These are phyloP conservation scores for Drosophila atripex DNA, from an alignment of 2,888 invertebrate genomes.

Conservation along the genomic window DNA sequence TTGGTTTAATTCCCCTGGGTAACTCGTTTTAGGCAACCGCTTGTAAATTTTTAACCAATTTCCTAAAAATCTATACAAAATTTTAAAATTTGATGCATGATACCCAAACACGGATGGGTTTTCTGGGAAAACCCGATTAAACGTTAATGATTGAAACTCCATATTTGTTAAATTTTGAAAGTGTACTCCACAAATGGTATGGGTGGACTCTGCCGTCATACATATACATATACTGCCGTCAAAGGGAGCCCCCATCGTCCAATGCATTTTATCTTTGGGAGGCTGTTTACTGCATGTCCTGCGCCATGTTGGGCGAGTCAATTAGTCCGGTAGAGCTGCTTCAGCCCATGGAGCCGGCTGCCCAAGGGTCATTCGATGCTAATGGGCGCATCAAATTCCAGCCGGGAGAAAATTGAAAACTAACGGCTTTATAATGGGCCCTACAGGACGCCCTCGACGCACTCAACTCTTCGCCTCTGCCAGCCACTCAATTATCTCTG, in stretches of 20 bases:
- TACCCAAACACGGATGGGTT: neutral
- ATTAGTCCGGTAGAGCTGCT: slow-evolving; percentile 16
- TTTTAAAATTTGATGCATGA: neutral
- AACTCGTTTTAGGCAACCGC: neutral
- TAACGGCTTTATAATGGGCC: slow-evolving; percentile 62
- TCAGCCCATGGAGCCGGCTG: slow-evolving; percentile 12
- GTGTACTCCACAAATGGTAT: no score
- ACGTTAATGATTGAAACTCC: neutral
- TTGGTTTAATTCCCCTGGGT: neutral
- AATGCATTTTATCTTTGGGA: slow-evolving; percentile 12
- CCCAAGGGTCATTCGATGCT: slow-evolving; percentile 51
- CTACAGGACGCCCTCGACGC: slow-evolving; percentile 16
- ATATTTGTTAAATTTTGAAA: neutral
- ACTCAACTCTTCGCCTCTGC: neutral
- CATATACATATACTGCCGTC: neutral
- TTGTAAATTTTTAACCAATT: neutral
- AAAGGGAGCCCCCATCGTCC: neutral
- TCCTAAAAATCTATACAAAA: neutral
- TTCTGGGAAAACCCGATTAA: neutral
- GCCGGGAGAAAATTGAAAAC: slow-evolving; percentile 64
- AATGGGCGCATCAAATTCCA: slow-evolving; percentile 62
- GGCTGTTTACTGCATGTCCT: slow-evolving; percentile 19
- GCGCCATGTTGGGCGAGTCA: slow-evolving; percentile 7
- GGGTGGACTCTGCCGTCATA: no score
- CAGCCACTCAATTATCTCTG: slow-evolving; percentile 51